Evolutionary conservation across 2,113 vertebrate species (phyloP), one percentile per base, ranked within the genome.

Genomic region (Rhagologus leucostigma): DNA sequence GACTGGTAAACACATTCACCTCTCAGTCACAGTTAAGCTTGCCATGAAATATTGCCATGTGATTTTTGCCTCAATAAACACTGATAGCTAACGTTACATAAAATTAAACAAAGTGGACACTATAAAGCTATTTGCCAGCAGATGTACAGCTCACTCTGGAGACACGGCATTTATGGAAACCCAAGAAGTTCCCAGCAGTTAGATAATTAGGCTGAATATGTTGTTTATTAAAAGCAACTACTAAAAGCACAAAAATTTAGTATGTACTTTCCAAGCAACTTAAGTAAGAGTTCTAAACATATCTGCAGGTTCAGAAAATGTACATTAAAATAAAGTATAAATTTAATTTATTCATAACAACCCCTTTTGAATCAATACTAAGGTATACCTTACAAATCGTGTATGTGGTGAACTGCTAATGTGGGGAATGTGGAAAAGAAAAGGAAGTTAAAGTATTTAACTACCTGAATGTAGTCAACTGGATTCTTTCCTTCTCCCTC

Each of bases 401-500:
- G 8, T 12, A 35, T 2, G 9, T 21, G 35, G n/a, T 50, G 3
- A 63, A 86, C 75, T 76, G 69, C 33, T 87, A 46, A 19, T 79
- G 39, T 84, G 49, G 42, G 29, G 30, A 57, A 74, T 1, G 5
- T 15, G 65, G 14, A 55, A 83, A 55, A 81, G 14, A 63, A 65
- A 93, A 71, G 13, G 14, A 65, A 75, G 23, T 50, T 70, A 7
- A 79, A 83, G 60, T 24, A 15, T 37, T 71, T 59, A 82, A 74
- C 59, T 98, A 99, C 99, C 99, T 99, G 99, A 82, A 99, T 99
- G 95, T 99, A 99, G 97, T 99, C 99, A 26, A 99, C 99, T 17
- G 99, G 99, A 97, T 99, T 99, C 95, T 99, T 99, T 90, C 99
- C 99, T 98, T 99, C 99, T 90, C 99, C 99, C 87, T 99, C 99